These are phyloP conservation scores for Saimiri boliviensis DNA, from an alignment of 2,113 vertebrate genomes.

Conservation along the genomic window DNA sequence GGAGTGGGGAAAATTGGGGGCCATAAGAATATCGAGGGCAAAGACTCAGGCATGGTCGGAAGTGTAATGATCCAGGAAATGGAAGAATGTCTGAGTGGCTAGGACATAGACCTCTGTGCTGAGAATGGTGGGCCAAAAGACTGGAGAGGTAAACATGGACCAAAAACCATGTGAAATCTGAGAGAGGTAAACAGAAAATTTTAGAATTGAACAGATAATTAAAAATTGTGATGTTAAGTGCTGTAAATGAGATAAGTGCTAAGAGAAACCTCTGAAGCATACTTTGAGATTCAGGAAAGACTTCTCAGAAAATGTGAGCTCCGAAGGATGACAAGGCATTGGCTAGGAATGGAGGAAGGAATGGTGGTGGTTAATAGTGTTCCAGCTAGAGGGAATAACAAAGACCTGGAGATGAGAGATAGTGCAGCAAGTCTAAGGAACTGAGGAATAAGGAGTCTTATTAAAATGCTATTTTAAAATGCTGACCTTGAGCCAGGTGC, in stretches of 20 bases:
- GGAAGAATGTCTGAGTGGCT: background rate
- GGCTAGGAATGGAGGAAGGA: background rate
- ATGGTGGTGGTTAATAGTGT: background rate
- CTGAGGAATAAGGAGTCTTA: background rate
- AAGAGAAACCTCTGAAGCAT: background rate
- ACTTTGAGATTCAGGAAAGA: background rate
- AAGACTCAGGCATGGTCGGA: background rate
- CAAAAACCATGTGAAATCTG: background rate
- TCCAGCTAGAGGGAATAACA: background rate
- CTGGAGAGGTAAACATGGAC: background rate
- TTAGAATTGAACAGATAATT: background rate
- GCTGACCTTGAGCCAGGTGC: too few species aligned
- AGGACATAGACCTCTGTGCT: background rate
- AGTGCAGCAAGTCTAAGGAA: background rate
- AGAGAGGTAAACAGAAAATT: slow-evolving; percentile 16
- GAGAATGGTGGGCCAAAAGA: background rate
- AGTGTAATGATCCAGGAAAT: background rate
- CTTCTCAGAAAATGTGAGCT: background rate
- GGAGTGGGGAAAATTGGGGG: background rate
- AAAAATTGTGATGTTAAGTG: background rate
- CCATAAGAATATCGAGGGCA: background rate
- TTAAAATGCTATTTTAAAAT: slow-evolving; percentile 31
- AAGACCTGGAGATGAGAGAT: background rate
- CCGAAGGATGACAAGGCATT: background rate
- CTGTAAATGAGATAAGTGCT: background rate